Evolutionary conservation across 2,888 invertebrate species (phyloP), one percentile per base, ranked within the genome.

Genomic region (Microchrysa polita): DNA sequence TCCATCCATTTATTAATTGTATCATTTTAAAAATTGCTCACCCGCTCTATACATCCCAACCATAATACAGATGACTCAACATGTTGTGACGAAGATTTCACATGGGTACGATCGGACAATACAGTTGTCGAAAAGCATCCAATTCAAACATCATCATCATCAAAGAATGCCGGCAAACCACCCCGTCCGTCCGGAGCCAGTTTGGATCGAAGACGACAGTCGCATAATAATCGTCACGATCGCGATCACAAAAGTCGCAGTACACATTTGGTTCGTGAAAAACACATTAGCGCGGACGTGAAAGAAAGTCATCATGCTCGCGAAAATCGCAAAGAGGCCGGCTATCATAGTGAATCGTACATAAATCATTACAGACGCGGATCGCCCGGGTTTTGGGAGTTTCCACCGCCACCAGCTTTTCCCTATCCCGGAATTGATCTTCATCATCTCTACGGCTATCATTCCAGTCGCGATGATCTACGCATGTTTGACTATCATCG

Each of bases 181-280:
- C 78, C 78, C n/a, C 85, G 86, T 44, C 78, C 78, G 14, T 74
- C 77, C 1, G 85, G 86, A 18, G 34, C 69, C 5, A 89, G 90
- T 77, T 85, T 89, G 77, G 87, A 90, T 78, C 86, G 90, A 76
- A 85, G 88, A 74, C 84, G 88, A 60, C 86, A 88, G 55, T 81
- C 79, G 60, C 80, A 84, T 53, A 83, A 86, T 42, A 87, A 87
- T 77, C 86, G 89, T 52, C 87, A 86, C 75, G 90, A 90, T 77
- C 86, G 91, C 53, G 91, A 91, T 80, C 88, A 88, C 71, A 90
- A 90, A 82, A 87, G 89, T 71, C 86, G 88, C 77, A 90, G 90
- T 7, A 88, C 89, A 34, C 83, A 89, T 80, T 86, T 88, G 59
- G 81, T 84, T n/a, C 87, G 87, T 77, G 87, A 87, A 60, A 87